These are phyloP conservation scores for Endotricha flammealis DNA, from an alignment of 2,888 invertebrate species.

Conservation along the genomic window DNA sequence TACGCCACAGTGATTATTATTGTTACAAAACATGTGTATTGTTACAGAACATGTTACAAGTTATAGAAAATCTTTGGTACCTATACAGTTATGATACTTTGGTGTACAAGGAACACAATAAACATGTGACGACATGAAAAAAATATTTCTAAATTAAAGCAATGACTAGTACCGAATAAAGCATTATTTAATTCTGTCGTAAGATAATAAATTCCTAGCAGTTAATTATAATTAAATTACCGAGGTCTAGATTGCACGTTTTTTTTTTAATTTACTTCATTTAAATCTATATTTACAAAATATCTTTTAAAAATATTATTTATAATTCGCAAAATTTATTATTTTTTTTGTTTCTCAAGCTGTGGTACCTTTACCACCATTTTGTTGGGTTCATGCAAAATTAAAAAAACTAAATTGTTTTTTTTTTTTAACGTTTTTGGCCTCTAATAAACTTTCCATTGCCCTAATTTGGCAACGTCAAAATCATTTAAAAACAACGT, in stretches of 20 bases:
- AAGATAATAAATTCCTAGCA: slow-evolving; percentile 56
- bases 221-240: slow-evolving; percentile 47
- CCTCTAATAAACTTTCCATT: slow-evolving; percentile 23
- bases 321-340: slow-evolving; percentile 56
- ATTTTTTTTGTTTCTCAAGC: slow-evolving; percentile 40
- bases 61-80: too few relatives aligned
- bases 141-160: slow-evolving; percentile 37
- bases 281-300: slow-evolving; percentile 70
- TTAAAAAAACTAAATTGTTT: not conserved
- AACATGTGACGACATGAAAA: too few relatives aligned
- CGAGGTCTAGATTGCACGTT: slow-evolving; percentile 72
- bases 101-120: too few relatives aligned
- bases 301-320: slow-evolving; percentile 72
- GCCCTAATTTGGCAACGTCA: slow-evolving; percentile 28
- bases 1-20: too few relatives aligned
- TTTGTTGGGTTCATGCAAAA: slow-evolving; percentile 43
- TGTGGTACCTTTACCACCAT: slow-evolving; percentile 31
- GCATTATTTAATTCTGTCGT: slow-evolving; percentile 23
- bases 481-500: too few relatives aligned
- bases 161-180: slow-evolving; percentile 48
- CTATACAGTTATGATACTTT: too few relatives aligned
- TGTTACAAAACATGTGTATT: too few relatives aligned
- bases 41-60: too few relatives aligned
- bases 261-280: slow-evolving; percentile 45
- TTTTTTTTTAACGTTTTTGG: slow-evolving; percentile 24